Evolutionary conservation across 2,113 vertebrate species (phyloP), one percentile per base, ranked within the genome.

Genomic region (Sorex araneus): DNA sequence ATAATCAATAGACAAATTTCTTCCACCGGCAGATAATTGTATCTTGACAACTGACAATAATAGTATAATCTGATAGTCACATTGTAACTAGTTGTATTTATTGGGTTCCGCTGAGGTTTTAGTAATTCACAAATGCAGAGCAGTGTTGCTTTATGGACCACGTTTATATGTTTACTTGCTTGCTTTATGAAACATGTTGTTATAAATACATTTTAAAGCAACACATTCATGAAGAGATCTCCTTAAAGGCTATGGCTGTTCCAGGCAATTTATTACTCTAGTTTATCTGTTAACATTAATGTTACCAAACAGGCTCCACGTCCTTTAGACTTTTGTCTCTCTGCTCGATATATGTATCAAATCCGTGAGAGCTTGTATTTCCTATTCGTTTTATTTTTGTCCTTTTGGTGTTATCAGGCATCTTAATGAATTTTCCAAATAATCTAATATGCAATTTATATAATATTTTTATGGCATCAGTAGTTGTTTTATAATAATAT

Each of bases 61-160:
- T 7, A 66, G 28, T 86, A 90, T 67, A 94, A 13, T 21, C 5
- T 36, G 10, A 82, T 43, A 27, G 73, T 47, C 40, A 70, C 60
- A 78, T 13, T 75, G 23, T 75, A 80, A 57, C 19, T 8, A 27
- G 74, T 74, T 89, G 27, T 27, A 13, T 47, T 85, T 82, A 81
- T 54, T 66, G 79, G n/a, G 5, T n/a, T 94, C 85, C 64, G 21
- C 36, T 85, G 40, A 82, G 67, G 40, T 83, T 66, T 83, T 85
- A 74, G 54, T 16, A 92, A 85, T 86, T 86, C 2, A 86, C 77
- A 89, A 74, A 69, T 28, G 8, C 57, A 21, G 57, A 23, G 3
- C 57, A 21, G 57, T 23, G 57, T 60, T 23, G 57, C 57, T 60
- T 54, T 60, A 60, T 60, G 23, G 23, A 60, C 16, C 57, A 60